Conservation (phyloP, 2,113 vertebrate species). For the Polypterus bichir region DNA sequence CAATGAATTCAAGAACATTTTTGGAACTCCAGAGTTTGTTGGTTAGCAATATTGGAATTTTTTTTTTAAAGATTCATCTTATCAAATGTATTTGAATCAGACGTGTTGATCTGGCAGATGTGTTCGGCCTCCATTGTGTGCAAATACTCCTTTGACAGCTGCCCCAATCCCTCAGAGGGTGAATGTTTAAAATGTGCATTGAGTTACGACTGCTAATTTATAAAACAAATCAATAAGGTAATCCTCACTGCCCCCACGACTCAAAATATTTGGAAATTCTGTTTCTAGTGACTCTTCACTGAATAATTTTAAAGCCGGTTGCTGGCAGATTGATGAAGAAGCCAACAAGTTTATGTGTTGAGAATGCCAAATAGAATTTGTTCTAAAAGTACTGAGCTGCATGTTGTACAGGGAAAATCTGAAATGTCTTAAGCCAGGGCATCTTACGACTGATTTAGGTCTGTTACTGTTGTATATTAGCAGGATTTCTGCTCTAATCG, state of each 20-base stretch:
- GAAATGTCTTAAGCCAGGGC: neutral
- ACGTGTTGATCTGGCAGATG: neutral
- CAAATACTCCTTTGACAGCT: too few relatives aligned
- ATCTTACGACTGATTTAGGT: neutral
- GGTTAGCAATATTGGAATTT: conserved; percentile 50
- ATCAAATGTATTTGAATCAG: neutral
- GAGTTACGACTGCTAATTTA: neutral
- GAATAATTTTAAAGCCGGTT: too few relatives aligned
- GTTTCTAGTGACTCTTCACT: too few relatives aligned
- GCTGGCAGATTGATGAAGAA: too few relatives aligned
- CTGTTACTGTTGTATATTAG: conserved; percentile 1
- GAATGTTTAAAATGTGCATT: neutral
- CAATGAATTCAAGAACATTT: conserved; percentile 95
- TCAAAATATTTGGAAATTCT: too few relatives aligned
- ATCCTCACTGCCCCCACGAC: too few relatives aligned
- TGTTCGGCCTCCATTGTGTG: neutral
- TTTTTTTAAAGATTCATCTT: neutral
- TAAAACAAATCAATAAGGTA: too few relatives aligned
- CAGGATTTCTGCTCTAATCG: conserved; percentile 28
- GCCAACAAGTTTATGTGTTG: too few relatives aligned
- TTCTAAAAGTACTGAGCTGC: too few relatives aligned
- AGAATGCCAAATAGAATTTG: too few relatives aligned
- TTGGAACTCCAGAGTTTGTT: conserved; percentile 91
- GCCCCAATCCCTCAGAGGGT: too few relatives aligned
- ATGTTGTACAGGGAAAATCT: too few relatives aligned